Conservation (phyloP, 2,888 invertebrate genomes). For the Phortica magna region DNA sequence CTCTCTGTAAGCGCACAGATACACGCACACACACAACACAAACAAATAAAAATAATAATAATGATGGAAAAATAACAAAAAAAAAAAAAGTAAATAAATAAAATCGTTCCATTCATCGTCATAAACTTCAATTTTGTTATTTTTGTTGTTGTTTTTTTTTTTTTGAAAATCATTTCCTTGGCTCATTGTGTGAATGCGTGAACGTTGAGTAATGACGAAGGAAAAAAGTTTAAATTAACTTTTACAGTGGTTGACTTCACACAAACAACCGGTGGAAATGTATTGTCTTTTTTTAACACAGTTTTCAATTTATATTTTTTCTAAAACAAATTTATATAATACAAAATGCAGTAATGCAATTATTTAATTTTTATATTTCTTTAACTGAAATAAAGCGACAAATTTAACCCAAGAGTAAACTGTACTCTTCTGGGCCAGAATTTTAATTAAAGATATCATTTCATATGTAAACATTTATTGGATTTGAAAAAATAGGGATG, state of each 20-base stretch:
- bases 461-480: too few relatives aligned
- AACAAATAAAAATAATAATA: conserved; percentile 44
- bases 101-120: conserved; percentile 73
- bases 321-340: too few relatives aligned
- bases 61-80: conserved; percentile 35
- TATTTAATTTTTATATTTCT: too few relatives aligned
- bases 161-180: conserved; percentile 75
- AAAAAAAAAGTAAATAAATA: conserved; percentile 39
- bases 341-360: too few relatives aligned
- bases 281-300: too few relatives aligned
- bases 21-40: conserved; percentile 35
- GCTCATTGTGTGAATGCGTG: conserved; percentile 51
- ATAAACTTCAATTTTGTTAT: conserved; percentile 73
- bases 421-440: too few relatives aligned
- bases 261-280: too few relatives aligned
- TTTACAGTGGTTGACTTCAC: conserved; percentile 50
- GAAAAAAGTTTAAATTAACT: conserved; percentile 60
- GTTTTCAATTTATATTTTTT: too few relatives aligned
- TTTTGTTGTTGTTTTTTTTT: not conserved
- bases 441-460: too few relatives aligned
- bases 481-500: too few relatives aligned
- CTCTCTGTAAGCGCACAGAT: conserved; percentile 36
- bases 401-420: too few relatives aligned
- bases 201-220: conserved; percentile 21
- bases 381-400: too few relatives aligned